Evolutionary conservation across 2,113 vertebrate species (phyloP).

Genomic region (Platysteira castanea): DNA sequence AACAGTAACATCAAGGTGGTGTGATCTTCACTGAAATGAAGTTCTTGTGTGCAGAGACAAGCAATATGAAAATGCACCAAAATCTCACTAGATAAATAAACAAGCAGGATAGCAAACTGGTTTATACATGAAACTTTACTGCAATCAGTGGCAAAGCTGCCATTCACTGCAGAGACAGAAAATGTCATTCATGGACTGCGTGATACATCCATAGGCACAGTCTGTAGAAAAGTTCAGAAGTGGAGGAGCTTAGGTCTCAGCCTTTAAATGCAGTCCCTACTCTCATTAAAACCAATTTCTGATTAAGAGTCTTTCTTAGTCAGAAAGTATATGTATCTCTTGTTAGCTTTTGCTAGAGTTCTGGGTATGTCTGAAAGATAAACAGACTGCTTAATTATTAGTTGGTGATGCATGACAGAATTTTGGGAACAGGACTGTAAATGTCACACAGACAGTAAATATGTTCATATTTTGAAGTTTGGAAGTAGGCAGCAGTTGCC

Average conservation of each 20-base stretch:
- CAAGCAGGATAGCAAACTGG: background rate
- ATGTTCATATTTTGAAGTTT: background rate
- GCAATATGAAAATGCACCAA: background rate
- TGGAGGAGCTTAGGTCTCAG: background rate
- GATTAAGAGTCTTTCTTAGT: background rate
- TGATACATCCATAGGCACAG: background rate
- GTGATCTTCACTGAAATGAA: background rate
- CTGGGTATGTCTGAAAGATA: conserved; percentile 6
- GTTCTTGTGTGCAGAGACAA: background rate
- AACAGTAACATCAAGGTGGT: background rate
- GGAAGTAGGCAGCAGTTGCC: background rate
- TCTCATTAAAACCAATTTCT: background rate
- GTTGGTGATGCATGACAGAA: conserved; percentile 14
- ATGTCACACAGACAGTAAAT: background rate
- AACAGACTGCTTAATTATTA: conserved; percentile 48
- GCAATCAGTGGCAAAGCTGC: background rate
- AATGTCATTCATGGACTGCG: background rate
- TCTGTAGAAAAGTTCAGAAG: background rate
- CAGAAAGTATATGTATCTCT: background rate
- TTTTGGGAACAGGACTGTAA: conserved; percentile 11
- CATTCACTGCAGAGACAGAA: background rate
- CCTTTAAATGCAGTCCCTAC: background rate
- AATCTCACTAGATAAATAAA: background rate
- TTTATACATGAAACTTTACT: background rate
- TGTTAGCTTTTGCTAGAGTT: background rate